Evolutionary conservation across 2,888 invertebrate species (phyloP).

Genomic region (Drosophila bunnanda): DNA sequence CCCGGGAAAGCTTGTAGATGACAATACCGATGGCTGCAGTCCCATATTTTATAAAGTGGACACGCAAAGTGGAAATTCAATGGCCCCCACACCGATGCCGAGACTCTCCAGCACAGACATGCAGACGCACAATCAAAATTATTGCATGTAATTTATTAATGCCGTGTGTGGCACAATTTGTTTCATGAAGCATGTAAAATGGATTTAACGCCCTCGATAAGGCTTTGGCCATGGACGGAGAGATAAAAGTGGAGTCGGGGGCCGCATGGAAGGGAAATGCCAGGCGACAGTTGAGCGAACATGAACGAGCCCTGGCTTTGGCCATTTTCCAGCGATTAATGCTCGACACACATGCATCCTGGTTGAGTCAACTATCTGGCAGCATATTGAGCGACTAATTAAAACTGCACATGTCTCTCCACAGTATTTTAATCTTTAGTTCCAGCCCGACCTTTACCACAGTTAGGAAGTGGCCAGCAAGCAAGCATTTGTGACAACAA

Average conservation of each 20-base stretch:
- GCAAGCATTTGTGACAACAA: conserved; percentile 57
- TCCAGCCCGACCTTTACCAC: background rate
- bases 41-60: conserved; percentile 24
- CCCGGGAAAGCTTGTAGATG: background rate
- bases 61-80: conserved; percentile 56
- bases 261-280: background rate
- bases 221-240: conserved; percentile 16
- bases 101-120: conserved; percentile 13
- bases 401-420: conserved; percentile 47
- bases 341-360: background rate
- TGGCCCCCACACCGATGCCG: conserved; percentile 47
- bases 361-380: conserved; percentile 26
- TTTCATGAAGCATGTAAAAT: conserved; percentile 62
- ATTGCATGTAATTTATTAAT: conserved; percentile 74
- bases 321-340: conserved; percentile 17
- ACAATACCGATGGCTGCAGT: conserved; percentile 19
- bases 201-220: conserved; percentile 62
- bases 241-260: background rate
- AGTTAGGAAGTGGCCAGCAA: background rate
- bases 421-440: conserved; percentile 3
- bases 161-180: conserved; percentile 62
- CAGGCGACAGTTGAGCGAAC: conserved; percentile 36
- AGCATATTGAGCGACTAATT: conserved; percentile 72
- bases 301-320: conserved; percentile 44
- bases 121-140: conserved; percentile 36